These are phyloP conservation scores for Telenomus remus DNA, from an alignment of 1,140 invertebrate genomes.

Conservation along the genomic window DNA sequence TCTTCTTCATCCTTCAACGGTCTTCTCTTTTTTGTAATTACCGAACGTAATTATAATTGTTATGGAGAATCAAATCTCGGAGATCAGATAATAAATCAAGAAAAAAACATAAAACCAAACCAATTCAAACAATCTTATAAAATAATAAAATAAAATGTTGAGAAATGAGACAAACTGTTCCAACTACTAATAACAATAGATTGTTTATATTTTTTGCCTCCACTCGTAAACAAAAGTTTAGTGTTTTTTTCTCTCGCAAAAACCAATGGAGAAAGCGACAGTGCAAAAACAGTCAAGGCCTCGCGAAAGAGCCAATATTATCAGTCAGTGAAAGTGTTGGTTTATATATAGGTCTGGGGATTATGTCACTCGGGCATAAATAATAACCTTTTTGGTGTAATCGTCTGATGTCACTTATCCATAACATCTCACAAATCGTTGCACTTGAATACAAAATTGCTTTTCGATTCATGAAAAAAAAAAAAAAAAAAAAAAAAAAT, in stretches of 20 bases:
- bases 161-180: too few species aligned
- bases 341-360: neutral
- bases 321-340: slow-evolving; percentile 66
- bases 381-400: slow-evolving; percentile 50
- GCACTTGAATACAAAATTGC: too few species aligned
- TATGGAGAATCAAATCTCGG: neutral
- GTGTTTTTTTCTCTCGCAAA: neutral
- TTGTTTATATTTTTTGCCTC: neutral
- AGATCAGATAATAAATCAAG: too few species aligned
- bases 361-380: slow-evolving; percentile 66
- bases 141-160: too few species aligned
- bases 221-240: slow-evolving; percentile 1
- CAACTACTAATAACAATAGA: too few species aligned
- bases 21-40: neutral
- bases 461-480: too few species aligned
- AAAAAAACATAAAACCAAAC: too few species aligned
- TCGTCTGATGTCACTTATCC: neutral
- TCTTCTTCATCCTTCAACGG: too few species aligned
- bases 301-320: slow-evolving; percentile 58
- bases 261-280: slow-evolving; percentile 51
- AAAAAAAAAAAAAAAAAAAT: too few species aligned
- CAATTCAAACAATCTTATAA: too few species aligned
- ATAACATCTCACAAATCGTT: too few species aligned
- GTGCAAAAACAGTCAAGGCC: slow-evolving; percentile 68
- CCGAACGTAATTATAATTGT: neutral